Evolutionary conservation across 2,113 vertebrate species (phyloP).

Genomic region (Anser brachyrhynchus): DNA sequence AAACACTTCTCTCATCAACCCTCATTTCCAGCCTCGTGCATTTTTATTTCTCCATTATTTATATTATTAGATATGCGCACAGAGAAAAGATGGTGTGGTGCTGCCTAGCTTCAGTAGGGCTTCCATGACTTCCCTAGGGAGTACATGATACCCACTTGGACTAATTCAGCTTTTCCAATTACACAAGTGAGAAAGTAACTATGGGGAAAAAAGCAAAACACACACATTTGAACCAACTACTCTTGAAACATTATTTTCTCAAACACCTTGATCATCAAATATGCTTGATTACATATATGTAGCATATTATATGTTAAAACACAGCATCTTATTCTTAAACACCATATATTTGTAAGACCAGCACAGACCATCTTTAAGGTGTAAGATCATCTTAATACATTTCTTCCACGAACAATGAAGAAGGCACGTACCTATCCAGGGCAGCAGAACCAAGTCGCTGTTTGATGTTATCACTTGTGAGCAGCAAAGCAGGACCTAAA

Average conservation of each 20-base stretch:
- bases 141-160: not conserved
- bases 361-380: not conserved
- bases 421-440: constrained; percentile 85
- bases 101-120: not conserved
- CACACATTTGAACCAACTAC: not conserved
- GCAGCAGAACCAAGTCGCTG: constrained; percentile 89
- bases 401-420: fast-evolving
- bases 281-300: too few species aligned
- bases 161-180: not conserved
- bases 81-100: not conserved
- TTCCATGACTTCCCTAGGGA: not conserved
- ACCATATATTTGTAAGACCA: not conserved
- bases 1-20: not conserved
- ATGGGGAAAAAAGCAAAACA: not conserved
- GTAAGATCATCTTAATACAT: fast-evolving
- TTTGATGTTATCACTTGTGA: constrained; percentile 93
- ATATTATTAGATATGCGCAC: not conserved
- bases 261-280: not conserved
- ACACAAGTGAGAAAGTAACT: not conserved
- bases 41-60: not conserved
- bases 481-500: constrained; percentile 87
- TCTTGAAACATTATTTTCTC: not conserved
- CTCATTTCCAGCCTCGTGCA: not conserved
- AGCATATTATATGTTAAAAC: fast-evolving
- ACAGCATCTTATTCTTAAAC: not conserved